Conservation (phyloP, 2,797 vertebrate species). For the Megaceryle alcyon region DNA sequence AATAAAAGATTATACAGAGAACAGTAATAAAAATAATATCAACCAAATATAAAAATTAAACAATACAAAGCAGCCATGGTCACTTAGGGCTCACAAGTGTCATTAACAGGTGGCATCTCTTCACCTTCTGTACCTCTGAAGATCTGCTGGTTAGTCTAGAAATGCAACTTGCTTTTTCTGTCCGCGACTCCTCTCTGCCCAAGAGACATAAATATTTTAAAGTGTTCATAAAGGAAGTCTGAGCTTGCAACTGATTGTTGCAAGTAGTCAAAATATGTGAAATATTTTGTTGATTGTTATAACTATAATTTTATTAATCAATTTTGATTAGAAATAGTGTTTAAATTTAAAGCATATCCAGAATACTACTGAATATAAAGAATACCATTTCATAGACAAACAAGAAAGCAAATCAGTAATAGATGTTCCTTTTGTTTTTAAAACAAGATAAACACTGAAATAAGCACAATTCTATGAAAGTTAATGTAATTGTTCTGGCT, state of each 20-base stretch:
- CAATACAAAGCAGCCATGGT: neutral
- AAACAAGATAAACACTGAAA: slow-evolving; percentile 15
- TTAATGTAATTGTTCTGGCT: slow-evolving; percentile 27
- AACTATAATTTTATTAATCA: neutral
- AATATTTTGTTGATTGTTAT: neutral
- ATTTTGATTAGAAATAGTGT: neutral
- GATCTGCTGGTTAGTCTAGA: neutral
- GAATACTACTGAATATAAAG: neutral
- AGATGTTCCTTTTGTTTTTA: neutral
- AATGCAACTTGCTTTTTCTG: neutral
- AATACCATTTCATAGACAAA: neutral
- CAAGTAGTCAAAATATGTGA: neutral
- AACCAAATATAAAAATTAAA: neutral
- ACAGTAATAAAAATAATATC: neutral
- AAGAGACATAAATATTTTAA: neutral
- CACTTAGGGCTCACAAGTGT: neutral
- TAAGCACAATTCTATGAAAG: neutral
- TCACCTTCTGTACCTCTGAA: neutral
- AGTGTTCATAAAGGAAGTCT: neutral
- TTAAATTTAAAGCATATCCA: neutral
- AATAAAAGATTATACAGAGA: neutral
- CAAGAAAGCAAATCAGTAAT: neutral
- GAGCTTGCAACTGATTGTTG: neutral
- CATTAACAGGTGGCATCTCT: neutral
- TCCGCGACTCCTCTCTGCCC: neutral